Evolutionary conservation across 2,113 vertebrate species (phyloP).

Genomic region (Bettongia penicillata): DNA sequence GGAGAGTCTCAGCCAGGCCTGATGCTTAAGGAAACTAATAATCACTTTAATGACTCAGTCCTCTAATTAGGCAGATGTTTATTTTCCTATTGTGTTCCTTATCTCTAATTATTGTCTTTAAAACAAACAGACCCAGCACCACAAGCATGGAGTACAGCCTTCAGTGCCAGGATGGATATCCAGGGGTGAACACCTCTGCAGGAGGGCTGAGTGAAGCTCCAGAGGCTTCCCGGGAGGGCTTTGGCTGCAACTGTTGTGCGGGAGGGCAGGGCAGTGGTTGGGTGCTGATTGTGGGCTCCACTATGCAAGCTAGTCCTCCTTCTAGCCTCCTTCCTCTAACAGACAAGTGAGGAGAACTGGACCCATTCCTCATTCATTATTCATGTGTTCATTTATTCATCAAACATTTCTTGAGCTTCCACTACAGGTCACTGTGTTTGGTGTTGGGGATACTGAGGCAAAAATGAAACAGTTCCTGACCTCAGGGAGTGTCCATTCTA

Average conservation of each 20-base stretch:
- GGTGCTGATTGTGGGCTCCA: neutral
- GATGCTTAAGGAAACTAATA: slow-evolving; percentile 58
- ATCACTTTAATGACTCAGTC: slow-evolving; percentile 69
- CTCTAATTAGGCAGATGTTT: slow-evolving; percentile 68
- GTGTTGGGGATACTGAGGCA: neutral
- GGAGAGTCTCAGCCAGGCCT: neutral
- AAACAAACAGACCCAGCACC: slow-evolving; percentile 59
- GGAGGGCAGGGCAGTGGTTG: no score
- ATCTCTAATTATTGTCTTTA: slow-evolving; percentile 80
- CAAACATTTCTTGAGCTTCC: neutral
- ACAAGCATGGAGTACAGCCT: no score
- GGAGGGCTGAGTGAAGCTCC: neutral
- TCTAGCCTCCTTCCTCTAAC: no score
- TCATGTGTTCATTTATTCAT: no score
- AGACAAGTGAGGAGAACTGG: no score
- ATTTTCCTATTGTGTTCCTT: slow-evolving; percentile 79
- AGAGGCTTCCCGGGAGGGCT: no score
- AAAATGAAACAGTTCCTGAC: neutral
- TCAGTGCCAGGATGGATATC: neutral
- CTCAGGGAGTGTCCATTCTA: neutral
- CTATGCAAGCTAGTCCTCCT: neutral
- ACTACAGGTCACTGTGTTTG: neutral
- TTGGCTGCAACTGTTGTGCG: neutral
- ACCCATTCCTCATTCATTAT: no score
- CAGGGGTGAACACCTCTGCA: neutral